Base-by-base conservation (phyloP, 53 echinoderm and acorn worm species). In the Henricia sp. region DNA sequence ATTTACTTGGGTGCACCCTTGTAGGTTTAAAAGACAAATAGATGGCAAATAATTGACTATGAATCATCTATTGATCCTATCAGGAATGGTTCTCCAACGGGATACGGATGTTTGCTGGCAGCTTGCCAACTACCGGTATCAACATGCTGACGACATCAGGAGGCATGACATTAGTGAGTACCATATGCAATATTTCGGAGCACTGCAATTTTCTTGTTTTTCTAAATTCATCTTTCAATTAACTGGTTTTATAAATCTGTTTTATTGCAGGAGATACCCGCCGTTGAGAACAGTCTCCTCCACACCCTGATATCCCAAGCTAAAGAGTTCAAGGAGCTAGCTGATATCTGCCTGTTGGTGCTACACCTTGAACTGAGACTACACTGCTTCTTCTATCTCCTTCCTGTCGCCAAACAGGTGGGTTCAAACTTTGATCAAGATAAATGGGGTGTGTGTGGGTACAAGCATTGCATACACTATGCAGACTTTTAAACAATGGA, bases 41-140 rank as follows among this genome's bases (percentile, higher is more conserved):
- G n/a, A n/a, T n/a, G n/a, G n/a, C n/a, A n/a, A n/a, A n/a, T n/a
- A n/a, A n/a, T n/a, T n/a, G n/a, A n/a, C n/a, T n/a, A n/a, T n/a
- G n/a, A n/a, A n/a, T n/a, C n/a, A n/a, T n/a, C n/a, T n/a, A n/a
- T n/a, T n/a, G n/a, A n/a, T n/a, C n/a, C n/a, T n/a, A n/a, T n/a
- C 52, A 99, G 99, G 99, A 99, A 68, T 99, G 99, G 99, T 99
- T 99, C 74, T 88, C 99, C 1, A 88, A 86, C 9, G 83, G 91
- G 40, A 82, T 99, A 25, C 82, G 86, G 29, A 78, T 76, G 72
- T 94, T 99, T 86, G 99, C 95, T 39, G 91, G 94, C 52, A 67
- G 48, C 10, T 74, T 96, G 38, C 96, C 96, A 63, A 94, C 91
- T 37, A 89, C 87, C 52, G 96, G 96, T 0, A 89, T 94, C 58